phyloP scores from a whole-genome alignment of 1,140 invertebrate genomes.

The Hyles vespertilio region DNA sequence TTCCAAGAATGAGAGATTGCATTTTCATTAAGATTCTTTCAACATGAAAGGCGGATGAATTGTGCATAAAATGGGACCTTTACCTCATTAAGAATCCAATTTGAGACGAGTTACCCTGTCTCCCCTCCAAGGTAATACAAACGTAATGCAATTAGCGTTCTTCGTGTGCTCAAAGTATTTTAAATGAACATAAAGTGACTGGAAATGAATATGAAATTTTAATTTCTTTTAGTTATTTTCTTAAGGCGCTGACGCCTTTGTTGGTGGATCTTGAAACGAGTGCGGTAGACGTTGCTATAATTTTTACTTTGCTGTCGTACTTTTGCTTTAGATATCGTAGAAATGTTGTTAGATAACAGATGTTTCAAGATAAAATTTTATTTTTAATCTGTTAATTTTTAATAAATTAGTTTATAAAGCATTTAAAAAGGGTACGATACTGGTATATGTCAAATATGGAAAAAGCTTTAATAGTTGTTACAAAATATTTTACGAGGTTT shows the following conservation, averaged over 20 bases:
- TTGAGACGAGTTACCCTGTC: slow-evolving; percentile 42
- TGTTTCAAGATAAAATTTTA: no score
- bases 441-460: no score
- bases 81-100: slow-evolving; percentile 66
- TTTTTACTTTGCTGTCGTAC: no score
- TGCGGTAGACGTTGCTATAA: no score
- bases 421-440: no score
- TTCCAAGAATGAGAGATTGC: slow-evolving; percentile 2
- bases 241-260: not conserved
- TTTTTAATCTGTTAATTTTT: no score
- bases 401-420: no score
- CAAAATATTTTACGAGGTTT: no score
- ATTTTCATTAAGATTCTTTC: slow-evolving; percentile 5
- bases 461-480: no score
- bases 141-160: slow-evolving; percentile 62
- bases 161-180: slow-evolving; percentile 31
- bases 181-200: slow-evolving; percentile 18
- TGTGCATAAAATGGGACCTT: slow-evolving; percentile 58
- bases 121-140: slow-evolving; percentile 61
- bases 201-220: slow-evolving; percentile 15
- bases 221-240: slow-evolving; percentile 1
- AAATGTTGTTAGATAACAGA: no score
- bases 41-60: slow-evolving; percentile 19
- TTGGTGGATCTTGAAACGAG: no score
- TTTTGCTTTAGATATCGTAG: no score